Conservation (phyloP, 2,888 invertebrate species). For the Lypha dubia region DNA sequence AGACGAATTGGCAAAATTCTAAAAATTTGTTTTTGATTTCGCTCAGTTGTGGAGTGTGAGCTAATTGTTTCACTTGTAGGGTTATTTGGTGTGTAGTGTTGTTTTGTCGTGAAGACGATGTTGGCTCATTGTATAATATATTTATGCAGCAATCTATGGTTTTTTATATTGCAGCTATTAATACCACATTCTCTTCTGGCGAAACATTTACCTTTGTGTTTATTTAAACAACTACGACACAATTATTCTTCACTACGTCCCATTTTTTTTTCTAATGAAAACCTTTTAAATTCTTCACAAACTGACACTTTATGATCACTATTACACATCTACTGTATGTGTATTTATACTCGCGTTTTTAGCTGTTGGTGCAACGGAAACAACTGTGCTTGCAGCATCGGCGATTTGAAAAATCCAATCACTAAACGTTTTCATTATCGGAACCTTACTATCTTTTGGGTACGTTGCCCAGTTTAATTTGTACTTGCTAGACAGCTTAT, state of each 20-base stretch:
- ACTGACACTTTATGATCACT: conserved; percentile 18
- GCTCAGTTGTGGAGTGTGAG: background rate
- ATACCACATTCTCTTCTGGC: no score
- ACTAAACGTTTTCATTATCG: conserved; percentile 50
- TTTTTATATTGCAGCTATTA: background rate
- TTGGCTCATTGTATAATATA: no score
- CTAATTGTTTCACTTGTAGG: background rate
- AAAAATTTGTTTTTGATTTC: background rate
- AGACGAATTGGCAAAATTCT: no score
- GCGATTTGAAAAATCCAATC: conserved; percentile 52
- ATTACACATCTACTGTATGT: conserved; percentile 27
- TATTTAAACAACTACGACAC: background rate
- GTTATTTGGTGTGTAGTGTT: background rate
- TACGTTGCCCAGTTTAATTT: conserved; percentile 50
- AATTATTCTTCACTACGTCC: background rate
- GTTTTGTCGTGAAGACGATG: background rate
- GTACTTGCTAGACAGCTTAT: conserved; percentile 13
- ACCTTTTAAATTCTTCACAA: conserved; percentile 14
- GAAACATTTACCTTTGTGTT: background rate
- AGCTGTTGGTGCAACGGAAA: background rate
- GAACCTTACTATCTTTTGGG: conserved; percentile 12
- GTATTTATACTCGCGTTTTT: conserved; percentile 1
- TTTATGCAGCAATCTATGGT: background rate
- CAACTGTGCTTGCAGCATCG: conserved; percentile 28
- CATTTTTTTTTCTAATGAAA: conserved; percentile 29